Base-by-base conservation (phyloP, 2,113 vertebrate genomes). In the Rhabdornis inornatus region DNA sequence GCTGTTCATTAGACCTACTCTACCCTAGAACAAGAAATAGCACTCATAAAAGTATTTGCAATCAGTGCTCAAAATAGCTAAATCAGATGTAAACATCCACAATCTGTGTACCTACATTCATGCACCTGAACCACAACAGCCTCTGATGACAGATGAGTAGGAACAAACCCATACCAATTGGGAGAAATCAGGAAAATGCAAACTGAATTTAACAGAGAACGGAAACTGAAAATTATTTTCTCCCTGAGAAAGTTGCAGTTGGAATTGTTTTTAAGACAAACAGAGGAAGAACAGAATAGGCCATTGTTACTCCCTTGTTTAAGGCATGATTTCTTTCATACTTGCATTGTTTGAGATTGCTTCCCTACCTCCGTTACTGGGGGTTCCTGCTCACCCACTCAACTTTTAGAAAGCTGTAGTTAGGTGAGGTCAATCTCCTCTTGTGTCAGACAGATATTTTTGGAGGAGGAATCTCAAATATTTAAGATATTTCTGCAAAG, bases 211-310 rank as follows among this genome's bases (percentile, higher is more conserved):
- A 50, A 47, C 7, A n/a, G 64, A 79, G 53, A 87, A 56, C 82
- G 47, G 27, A 92, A 83, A 61, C 16, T 25, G 33, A 70, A 85
- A 81, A 87, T 47, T 88, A 39, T 90, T 93, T 95, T 65, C 52
- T 72, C 9, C 6, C 27, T 74, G 39, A 80, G 53, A 74, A 93
- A 66, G 60, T 55, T 78, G 39, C 35, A 59, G 27, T 59, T 86
- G n/a, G 71, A 86, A 77, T 92, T 90, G 86, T 66, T 74, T 76
- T 83, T 37, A 78, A 77, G 76, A 90, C 71, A 89, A 85, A 94
- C 8, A 64, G 47, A 6, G 5, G 56, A 95, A 94, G 60, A 79
- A 53, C 83, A 93, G 33, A 86, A 86, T 17, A 77, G 35, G 28
- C n/a, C 37, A 49, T 68, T 85, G 61, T 64, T 56, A 90, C 71